Conservation (phyloP, 2,113 vertebrate genomes). For the Pituophis catenifer region DNA sequence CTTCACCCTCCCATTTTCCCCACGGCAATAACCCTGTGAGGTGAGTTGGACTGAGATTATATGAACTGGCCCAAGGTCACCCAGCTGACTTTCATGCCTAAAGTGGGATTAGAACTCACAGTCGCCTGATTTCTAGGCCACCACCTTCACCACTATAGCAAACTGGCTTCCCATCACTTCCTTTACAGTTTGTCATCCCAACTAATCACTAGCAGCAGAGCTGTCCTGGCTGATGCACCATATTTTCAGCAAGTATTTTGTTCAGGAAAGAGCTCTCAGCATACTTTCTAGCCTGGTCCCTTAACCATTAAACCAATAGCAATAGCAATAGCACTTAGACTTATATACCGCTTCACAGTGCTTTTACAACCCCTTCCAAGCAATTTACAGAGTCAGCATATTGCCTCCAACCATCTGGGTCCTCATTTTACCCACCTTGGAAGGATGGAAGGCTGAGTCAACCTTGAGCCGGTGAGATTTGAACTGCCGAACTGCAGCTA, state of each 20-base stretch:
- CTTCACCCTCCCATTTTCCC: not conserved
- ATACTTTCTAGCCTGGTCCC: not conserved
- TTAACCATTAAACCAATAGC: not conserved
- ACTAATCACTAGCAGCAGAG: not conserved
- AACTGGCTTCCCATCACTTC: not conserved
- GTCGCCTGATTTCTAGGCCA: not conserved
- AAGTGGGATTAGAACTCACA: not conserved
- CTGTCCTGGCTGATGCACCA: not conserved
- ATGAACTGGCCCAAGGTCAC: not conserved
- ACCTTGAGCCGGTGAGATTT: no score
- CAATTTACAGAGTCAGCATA: no score
- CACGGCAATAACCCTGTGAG: not conserved
- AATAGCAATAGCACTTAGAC: no score
- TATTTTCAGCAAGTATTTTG: not conserved
- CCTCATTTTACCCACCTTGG: no score
- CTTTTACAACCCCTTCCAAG: no score
- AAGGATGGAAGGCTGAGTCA: no score
- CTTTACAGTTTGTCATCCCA: not conserved
- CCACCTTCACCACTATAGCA: not conserved
- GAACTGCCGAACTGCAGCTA: no score
- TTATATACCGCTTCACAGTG: no score
- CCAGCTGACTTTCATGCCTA: no score
- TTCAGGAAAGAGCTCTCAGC: not conserved
- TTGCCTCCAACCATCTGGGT: no score
- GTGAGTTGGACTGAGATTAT: not conserved